phyloP scores from a whole-genome alignment of 2,797 vertebrate species.

The Lacerta agilis region DNA sequence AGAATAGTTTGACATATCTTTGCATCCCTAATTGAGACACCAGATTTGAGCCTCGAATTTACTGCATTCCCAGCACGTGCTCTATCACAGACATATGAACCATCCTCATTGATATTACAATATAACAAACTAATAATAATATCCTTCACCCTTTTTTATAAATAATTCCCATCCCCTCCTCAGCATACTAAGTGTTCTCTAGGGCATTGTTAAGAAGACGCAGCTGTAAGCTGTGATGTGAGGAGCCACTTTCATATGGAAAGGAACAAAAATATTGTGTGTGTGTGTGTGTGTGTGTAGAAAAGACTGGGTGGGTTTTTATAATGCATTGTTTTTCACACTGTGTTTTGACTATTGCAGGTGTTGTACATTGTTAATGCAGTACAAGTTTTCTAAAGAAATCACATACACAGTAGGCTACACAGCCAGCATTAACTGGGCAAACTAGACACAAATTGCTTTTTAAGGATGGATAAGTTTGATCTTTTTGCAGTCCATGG shows the following conservation, averaged over 20 bases:
- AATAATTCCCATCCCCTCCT: not conserved
- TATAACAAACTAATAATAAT: not conserved
- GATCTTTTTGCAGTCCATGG: too few relatives aligned
- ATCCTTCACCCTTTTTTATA: not conserved
- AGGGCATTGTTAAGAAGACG: not conserved
- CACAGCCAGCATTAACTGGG: not conserved
- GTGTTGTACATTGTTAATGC: not conserved
- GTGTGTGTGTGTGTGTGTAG: not conserved
- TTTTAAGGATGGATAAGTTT: not conserved
- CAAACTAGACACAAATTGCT: not conserved
- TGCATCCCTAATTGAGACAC: too few relatives aligned
- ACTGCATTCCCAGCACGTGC: not conserved
- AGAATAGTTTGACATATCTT: not conserved
- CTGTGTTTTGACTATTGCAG: not conserved
- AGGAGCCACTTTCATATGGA: slow-evolving; percentile 38
- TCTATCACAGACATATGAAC: not conserved
- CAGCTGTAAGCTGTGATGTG: slow-evolving; percentile 33
- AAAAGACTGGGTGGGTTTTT: slow-evolving; percentile 10
- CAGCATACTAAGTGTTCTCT: not conserved
- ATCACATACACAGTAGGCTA: not conserved
- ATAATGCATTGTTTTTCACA: too few relatives aligned
- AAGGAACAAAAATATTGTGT: slow-evolving; percentile 37
- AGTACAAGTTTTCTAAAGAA: not conserved
- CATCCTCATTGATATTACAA: not conserved
- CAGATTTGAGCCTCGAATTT: not conserved